Evolutionary conservation across 2,797 vertebrate species (phyloP).

Genomic region (Xerus rutilus): DNA sequence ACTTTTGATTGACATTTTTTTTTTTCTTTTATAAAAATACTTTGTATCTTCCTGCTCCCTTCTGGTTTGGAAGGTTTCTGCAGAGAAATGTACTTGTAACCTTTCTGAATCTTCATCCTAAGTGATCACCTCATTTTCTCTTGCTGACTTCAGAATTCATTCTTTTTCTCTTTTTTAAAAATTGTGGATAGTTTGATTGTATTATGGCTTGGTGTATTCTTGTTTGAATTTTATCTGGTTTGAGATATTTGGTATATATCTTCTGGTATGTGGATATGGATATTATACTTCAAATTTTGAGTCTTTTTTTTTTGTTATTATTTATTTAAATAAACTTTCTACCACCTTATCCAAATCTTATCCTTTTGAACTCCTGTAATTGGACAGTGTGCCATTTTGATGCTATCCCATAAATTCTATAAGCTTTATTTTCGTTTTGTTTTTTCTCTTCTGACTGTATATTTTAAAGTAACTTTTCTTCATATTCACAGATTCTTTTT

Average conservation of each 20-base stretch:
- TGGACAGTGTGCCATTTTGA: not conserved
- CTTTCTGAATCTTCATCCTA: not conserved
- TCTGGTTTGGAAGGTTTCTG: not conserved
- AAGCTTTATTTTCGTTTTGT: not conserved
- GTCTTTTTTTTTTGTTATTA: not conserved
- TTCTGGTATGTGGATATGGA: not conserved
- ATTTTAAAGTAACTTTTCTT: not conserved
- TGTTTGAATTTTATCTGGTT: not conserved
- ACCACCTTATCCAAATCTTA: not conserved
- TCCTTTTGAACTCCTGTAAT: not conserved
- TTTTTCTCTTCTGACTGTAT: not conserved
- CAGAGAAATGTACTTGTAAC: not conserved
- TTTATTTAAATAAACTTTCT: not conserved
- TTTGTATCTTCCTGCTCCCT: not conserved
- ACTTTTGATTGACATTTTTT: not conserved
- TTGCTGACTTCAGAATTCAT: not conserved
- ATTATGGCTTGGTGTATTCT: not conserved
- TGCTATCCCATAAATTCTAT: not conserved
- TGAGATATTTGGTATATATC: not conserved
- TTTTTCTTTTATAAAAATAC: not conserved
- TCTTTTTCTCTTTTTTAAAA: not conserved
- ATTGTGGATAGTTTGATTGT: not conserved
- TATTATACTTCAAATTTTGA: not conserved
- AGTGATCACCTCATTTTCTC: not conserved
- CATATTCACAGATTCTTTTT: not conserved